Base-by-base conservation (phyloP, 2,113 vertebrate species). In the Microcebus tavaratra region DNA sequence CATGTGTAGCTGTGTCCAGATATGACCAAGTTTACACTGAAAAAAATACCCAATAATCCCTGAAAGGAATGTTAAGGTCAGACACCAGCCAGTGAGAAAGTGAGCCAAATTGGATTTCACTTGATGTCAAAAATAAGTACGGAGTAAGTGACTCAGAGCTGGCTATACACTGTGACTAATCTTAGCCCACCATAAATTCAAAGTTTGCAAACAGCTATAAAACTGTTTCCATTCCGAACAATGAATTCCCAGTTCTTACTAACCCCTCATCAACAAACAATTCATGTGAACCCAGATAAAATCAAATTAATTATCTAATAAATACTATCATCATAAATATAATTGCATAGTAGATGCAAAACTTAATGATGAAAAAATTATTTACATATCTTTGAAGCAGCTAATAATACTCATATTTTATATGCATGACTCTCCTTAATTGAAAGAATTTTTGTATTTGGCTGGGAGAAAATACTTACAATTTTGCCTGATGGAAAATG, bases 161-260 rank as follows among this genome's bases (percentile, higher is more conserved):
- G 99, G 99, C 98, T 96, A 73, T 98, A 97, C 94, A 98, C 99
- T 98, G 98, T 99, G 99, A 99, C 99, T 99, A 99, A 99, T 98
- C 96, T 98, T 97, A 98, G 96, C 96, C 97, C 94, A 98, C 97
- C 98, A 98, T 99, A 98, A 99, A 99, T 99, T 98, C 98, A 88
- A 98, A 98, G 94, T 96, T 98, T 98, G 98, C 97, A 98, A 98
- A 13, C 93, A 98, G 97, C 98, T 98, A 98, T 98, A 98, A 98
- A 99, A 98, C 98, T 97, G 86, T 98, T 99, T 98, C 98, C 97
- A 98, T 98, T 98, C 95, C 95, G 92, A 98, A 98, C 96, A 94
- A 96, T 95, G 97, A 98, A 95, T 97, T 84, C 98, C 94, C 25
- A 90, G 3, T 97, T 98, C 90, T 97, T 96, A 95, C 90, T 83